A percentile compares a stretch with the other conserved stretches of the same genome.
phyloP scores from a whole-genome alignment of 2,113 vertebrate genomes.

The Rhea americana region DNA sequence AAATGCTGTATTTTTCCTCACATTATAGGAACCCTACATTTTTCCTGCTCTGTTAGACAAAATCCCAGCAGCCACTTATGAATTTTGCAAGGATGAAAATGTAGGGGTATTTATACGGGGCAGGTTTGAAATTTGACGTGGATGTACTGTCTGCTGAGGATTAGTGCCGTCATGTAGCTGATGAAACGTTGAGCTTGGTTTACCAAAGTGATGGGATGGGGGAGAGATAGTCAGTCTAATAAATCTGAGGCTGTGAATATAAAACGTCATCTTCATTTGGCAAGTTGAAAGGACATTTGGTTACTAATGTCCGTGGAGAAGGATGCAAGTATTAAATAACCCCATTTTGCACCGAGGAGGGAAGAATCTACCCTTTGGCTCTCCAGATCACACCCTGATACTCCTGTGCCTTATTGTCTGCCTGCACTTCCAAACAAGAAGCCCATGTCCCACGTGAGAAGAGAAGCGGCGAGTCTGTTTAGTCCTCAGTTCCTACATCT shows the following conservation, averaged over 20 bases:
- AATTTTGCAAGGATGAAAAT: not conserved
- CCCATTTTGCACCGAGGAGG: fast-evolving
- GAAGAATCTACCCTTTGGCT: not conserved
- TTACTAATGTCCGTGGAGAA: not conserved
- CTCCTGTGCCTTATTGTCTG: fast-evolving
- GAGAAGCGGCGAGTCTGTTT: not conserved
- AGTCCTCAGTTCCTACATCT: not conserved
- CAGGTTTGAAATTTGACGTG: not conserved
- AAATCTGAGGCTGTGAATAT: constrained; percentile 4
- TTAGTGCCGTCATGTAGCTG: not conserved
- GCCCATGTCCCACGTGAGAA: not conserved
- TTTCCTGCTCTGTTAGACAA: not conserved
- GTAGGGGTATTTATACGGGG: not conserved
- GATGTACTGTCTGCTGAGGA: not conserved
- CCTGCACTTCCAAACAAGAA: not conserved
- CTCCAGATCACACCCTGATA: not conserved
- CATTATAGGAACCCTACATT: not conserved
- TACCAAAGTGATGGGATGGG: not conserved
- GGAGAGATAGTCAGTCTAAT: not conserved
- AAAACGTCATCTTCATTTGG: not conserved
- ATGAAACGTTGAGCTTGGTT: not conserved
- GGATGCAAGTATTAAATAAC: not conserved
- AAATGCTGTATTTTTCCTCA: not conserved
- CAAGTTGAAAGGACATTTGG: not conserved
- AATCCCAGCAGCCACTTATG: not conserved